These are phyloP conservation scores for Carettochelys insculpta DNA, from an alignment of 2,113 vertebrate species.

Conservation along the genomic window DNA sequence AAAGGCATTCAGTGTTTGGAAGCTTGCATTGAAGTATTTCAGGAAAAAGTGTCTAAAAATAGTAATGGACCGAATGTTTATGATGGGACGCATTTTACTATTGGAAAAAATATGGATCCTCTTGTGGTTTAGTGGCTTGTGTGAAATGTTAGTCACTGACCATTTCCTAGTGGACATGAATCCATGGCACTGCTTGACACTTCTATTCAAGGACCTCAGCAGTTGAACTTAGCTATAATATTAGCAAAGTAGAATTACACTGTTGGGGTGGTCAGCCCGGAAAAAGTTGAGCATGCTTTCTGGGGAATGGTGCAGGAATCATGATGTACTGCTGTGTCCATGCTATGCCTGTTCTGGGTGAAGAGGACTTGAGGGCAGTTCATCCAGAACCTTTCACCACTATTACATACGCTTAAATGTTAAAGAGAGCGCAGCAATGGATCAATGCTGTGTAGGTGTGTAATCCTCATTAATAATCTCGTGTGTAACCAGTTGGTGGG, in stretches of 20 bases:
- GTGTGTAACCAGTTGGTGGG: not conserved
- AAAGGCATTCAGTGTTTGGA: not conserved
- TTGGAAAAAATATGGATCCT: too few relatives aligned
- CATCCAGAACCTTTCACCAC: not conserved
- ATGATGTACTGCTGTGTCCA: not conserved
- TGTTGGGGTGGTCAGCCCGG: not conserved
- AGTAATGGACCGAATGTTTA: not conserved
- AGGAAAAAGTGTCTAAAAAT: not conserved
- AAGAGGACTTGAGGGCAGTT: not conserved
- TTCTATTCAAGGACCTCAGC: not conserved
- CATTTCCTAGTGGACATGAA: not conserved
- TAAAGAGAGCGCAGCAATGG: not conserved
- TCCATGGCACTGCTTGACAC: not conserved
- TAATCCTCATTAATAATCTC: not conserved
- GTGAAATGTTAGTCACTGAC: not conserved
- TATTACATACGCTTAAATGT: not conserved
- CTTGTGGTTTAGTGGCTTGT: not conserved
- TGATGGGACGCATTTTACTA: not conserved
- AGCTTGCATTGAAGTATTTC: not conserved
- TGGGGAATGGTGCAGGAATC: not conserved
- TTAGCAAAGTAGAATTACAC: not conserved
- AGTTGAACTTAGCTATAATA: not conserved
- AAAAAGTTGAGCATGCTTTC: not conserved
- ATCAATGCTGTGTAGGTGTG: not conserved
- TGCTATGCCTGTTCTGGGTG: not conserved